Evolutionary conservation across 2,797 vertebrate genomes (phyloP), one percentile per base, ranked within the genome.

Genomic region (Zonotrichia albicollis): DNA sequence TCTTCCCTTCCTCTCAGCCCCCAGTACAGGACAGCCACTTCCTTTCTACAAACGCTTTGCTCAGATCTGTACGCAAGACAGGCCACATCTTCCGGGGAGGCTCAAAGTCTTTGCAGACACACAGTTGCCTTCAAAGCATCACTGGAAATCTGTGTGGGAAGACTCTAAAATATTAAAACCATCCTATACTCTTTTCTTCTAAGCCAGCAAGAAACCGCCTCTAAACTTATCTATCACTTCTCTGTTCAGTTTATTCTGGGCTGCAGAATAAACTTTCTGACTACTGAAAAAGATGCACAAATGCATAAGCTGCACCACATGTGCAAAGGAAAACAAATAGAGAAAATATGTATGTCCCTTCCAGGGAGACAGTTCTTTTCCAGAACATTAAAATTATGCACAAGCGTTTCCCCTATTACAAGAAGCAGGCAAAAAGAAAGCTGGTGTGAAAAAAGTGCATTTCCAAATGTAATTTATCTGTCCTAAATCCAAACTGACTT

Each of bases 111-210:
- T 93, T 96, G 95, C 81, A 94, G 95, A 91, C 87, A 1, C 86
- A 94, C 96, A 96, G 94, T 96, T 98, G 97, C 97, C 98, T 98
- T 98, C 98, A 98, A 98, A 98, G 98, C 98, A 98, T 98, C 96
- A 94, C 96, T 98, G 98, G 98, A 98, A 99, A 98, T 98, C 98
- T 98, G 98, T 98, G 98, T 98, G 98, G 98, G 98, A 98, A 97
- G 96, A 75, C 71, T 93, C 75, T 84, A 78, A 95, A 96, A 96
- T 97, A 97, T 96, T 97, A 95, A 98, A 97, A 97, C 96, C 97
- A 98, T 95, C 89, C 91, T 94, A 76, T 92, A 75, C 26, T 66
- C 73, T 89, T 88, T 96, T 97, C 71, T 96, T 96, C 84, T 94
- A 93, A 96, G 89, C 58, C 82, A 95, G 34, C n/a, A 64, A 74